Evolutionary conservation across 2,797 vertebrate species (phyloP).

Genomic region (Vultur gryphus): DNA sequence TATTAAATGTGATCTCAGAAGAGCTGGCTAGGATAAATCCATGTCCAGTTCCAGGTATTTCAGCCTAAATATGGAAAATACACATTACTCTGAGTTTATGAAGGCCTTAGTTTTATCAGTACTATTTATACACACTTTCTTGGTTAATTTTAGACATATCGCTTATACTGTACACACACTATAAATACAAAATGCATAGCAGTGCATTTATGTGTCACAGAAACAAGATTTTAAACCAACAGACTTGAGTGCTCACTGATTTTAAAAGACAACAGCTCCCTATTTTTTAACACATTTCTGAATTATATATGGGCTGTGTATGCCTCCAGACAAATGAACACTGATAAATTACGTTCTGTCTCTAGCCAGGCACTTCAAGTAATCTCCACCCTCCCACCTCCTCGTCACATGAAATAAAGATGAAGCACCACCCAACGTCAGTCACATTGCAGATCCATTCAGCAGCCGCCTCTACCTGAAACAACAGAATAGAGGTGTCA

Average conservation of each 20-base stretch:
- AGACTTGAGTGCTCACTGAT: neutral
- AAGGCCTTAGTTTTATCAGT: neutral
- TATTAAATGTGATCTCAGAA: neutral
- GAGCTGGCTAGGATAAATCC: neutral
- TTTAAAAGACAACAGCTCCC: neutral
- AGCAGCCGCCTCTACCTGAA: neutral
- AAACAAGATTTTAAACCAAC: neutral
- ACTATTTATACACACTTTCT: neutral
- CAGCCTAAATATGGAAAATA: neutral
- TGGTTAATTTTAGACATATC: neutral
- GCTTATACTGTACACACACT: neutral
- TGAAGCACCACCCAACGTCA: neutral
- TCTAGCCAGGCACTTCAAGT: neutral
- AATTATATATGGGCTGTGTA: neutral
- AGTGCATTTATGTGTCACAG: neutral
- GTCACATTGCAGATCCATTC: neutral
- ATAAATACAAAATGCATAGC: neutral
- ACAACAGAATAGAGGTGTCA: neutral
- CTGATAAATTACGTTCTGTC: neutral
- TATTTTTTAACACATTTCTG: neutral
- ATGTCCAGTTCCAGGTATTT: neutral
- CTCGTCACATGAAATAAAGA: neutral
- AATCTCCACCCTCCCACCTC: neutral
- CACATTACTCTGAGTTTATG: neutral
- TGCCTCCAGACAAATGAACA: slow-evolving; percentile 9